A percentile compares a stretch with the other conserved stretches of the same genome.
Evolutionary conservation across 1,140 invertebrate species (phyloP).

Genomic region (Drosophila pseudoananassae): DNA sequence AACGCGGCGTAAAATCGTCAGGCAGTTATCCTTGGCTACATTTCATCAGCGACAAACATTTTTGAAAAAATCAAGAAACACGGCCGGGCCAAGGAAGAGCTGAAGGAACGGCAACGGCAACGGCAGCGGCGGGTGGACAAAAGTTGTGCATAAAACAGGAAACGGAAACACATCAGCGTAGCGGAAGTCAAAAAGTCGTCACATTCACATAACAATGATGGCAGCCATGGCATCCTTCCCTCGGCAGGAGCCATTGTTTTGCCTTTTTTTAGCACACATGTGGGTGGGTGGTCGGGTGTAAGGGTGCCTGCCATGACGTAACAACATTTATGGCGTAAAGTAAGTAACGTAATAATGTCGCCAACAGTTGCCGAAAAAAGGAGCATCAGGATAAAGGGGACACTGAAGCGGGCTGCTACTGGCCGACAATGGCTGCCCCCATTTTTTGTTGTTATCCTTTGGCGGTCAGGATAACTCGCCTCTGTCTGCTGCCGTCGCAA

Average conservation of each 20-base stretch:
- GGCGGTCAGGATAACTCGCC: slow-evolving; percentile 42
- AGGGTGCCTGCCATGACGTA: slow-evolving; percentile 55
- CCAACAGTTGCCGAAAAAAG: slow-evolving; percentile 72
- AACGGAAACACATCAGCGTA: slow-evolving; percentile 84
- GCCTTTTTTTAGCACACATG: slow-evolving; percentile 45
- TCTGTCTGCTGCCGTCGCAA: slow-evolving; percentile 25
- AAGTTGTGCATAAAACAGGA: slow-evolving; percentile 79
- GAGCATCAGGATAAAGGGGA: slow-evolving; percentile 13
- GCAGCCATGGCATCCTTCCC: slow-evolving; percentile 45
- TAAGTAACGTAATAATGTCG: slow-evolving; percentile 79
- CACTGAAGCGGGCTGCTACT: slow-evolving; percentile 43
- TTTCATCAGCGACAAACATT: slow-evolving; percentile 63
- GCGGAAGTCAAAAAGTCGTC: slow-evolving; percentile 84
- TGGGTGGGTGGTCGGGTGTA: slow-evolving; percentile 1
- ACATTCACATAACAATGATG: slow-evolving; percentile 84
- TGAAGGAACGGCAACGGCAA: too few relatives aligned
- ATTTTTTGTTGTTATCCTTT: slow-evolving; percentile 51
- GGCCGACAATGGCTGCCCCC: slow-evolving; percentile 59
- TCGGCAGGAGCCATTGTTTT: slow-evolving; percentile 47
- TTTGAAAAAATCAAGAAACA: slow-evolving; percentile 38
- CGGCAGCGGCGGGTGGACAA: slow-evolving; percentile 33
- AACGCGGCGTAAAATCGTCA: slow-evolving; percentile 81
- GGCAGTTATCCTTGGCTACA: slow-evolving; percentile 66
- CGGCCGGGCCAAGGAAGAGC: neutral
- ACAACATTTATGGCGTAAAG: slow-evolving; percentile 81